Evolutionary conservation across 1,140 invertebrate species (phyloP).

Genomic region (Armadillidium nasatum): DNA sequence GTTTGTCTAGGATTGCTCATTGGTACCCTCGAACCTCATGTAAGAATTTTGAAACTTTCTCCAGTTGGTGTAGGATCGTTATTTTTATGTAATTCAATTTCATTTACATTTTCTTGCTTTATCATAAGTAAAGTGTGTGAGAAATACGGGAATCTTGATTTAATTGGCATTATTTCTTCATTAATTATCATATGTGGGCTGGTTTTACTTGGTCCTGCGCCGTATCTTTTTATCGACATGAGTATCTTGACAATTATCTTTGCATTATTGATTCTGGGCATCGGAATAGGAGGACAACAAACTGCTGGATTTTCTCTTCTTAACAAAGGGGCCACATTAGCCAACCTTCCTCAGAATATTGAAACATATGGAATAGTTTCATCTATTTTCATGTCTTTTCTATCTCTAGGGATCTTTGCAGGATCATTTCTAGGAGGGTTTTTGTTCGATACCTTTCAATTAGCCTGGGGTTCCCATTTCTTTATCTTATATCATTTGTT

Average conservation of each 20-base stretch:
- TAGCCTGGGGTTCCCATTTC: conserved; percentile 54
- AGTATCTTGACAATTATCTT: conserved; percentile 52
- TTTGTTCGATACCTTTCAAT: conserved; percentile 67
- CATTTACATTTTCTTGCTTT: conserved; percentile 74
- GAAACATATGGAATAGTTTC: conserved; percentile 79
- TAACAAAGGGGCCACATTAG: conserved; percentile 63
- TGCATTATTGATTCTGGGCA: conserved; percentile 69
- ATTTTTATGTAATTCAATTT: conserved; percentile 80
- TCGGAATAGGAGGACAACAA: conserved; percentile 73
- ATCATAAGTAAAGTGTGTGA: conserved; percentile 76
- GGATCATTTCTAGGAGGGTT: conserved; percentile 72
- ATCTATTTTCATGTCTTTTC: conserved; percentile 76
- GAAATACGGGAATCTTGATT: conserved; percentile 60
- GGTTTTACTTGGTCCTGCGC: conserved; percentile 62
- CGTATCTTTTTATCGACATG: conserved; percentile 34
- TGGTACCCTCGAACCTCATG: conserved; percentile 74
- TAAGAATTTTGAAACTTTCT: conserved; percentile 66
- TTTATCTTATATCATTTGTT: not conserved
- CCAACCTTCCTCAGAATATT: conserved; percentile 70
- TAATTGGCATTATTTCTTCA: conserved; percentile 63
- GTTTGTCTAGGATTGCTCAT: conserved; percentile 76
- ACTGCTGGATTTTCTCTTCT: conserved; percentile 80
- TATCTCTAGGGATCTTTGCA: conserved; percentile 75
- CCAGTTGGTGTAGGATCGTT: conserved; percentile 72
- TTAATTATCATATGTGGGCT: conserved; percentile 63